phyloP scores from a whole-genome alignment of 1,140 invertebrate genomes.

The Varroa destructor region DNA sequence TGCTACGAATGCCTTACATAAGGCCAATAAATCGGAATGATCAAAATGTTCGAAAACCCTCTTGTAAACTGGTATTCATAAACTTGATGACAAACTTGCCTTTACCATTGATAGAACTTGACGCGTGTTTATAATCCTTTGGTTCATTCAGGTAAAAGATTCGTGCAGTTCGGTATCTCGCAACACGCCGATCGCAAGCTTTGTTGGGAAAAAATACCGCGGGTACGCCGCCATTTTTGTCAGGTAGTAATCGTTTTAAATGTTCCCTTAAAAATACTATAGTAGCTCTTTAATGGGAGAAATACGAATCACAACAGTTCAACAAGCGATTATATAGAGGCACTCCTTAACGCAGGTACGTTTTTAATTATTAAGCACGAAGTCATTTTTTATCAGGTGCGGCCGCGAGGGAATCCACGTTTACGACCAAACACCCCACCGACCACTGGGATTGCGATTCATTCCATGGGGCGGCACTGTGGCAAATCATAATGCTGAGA shows the following conservation, averaged over 20 bases:
- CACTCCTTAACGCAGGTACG: too few relatives aligned
- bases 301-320: background rate
- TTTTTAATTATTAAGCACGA: too few relatives aligned
- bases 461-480: constrained; percentile 4
- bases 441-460: background rate
- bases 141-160: constrained; percentile 7
- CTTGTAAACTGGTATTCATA: too few relatives aligned
- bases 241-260: constrained; percentile 11
- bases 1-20: too few relatives aligned
- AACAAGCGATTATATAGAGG: background rate
- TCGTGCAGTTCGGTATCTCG: background rate
- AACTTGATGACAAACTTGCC: too few relatives aligned
- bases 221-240: background rate
- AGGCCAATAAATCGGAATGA: too few relatives aligned
- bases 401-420: constrained; percentile 18
- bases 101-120: too few relatives aligned
- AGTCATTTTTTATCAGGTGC: background rate
- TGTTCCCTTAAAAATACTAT: background rate
- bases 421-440: constrained; percentile 4
- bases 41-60: too few relatives aligned
- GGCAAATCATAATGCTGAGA: constrained; percentile 9
- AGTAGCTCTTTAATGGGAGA: constrained; percentile 1
- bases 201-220: constrained; percentile 15
- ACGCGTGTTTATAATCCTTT: too few relatives aligned
- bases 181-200: constrained; percentile 2